Conservation (phyloP, 2,888 invertebrate genomes). For the Pterostichus madidus region DNA sequence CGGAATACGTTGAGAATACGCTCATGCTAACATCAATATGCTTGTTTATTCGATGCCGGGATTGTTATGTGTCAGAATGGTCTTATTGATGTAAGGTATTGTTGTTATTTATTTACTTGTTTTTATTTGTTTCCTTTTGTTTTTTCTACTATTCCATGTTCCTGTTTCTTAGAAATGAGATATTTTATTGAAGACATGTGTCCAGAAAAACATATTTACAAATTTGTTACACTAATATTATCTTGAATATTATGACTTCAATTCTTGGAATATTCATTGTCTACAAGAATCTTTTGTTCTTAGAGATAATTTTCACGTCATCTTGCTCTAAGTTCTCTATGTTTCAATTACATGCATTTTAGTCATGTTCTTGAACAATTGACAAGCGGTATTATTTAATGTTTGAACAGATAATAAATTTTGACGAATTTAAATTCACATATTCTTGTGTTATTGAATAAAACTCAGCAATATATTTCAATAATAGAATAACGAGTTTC, state of each 20-base stretch:
- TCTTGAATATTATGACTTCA: background rate
- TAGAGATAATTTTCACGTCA: too few relatives aligned
- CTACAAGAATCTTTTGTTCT: too few relatives aligned
- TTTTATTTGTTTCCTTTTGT: slow-evolving; percentile 14
- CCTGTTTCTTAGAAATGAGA: slow-evolving; percentile 36
- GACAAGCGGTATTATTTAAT: too few relatives aligned
- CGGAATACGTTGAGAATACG: slow-evolving; percentile 36
- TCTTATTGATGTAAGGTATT: slow-evolving; percentile 44
- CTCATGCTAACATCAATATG: slow-evolving; percentile 47
- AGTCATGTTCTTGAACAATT: too few relatives aligned
- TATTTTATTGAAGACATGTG: background rate
- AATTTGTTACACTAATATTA: slow-evolving; percentile 8
- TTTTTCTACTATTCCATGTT: slow-evolving; percentile 1
- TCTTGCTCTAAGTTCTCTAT: too few relatives aligned
- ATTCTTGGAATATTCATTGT: too few relatives aligned
- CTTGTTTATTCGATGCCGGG: slow-evolving; percentile 36
- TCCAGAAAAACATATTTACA: slow-evolving; percentile 1
- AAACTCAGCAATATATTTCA: too few relatives aligned
- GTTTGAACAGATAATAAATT: too few relatives aligned
- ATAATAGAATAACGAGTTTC: too few relatives aligned
- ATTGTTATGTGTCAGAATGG: slow-evolving; percentile 40
- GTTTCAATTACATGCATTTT: too few relatives aligned
- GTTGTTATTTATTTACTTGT: slow-evolving; percentile 40
- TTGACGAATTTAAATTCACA: too few relatives aligned
- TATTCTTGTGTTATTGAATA: too few relatives aligned